Evolutionary conservation across 2,113 vertebrate species (phyloP).

Genomic region (Tetrax tetrax): DNA sequence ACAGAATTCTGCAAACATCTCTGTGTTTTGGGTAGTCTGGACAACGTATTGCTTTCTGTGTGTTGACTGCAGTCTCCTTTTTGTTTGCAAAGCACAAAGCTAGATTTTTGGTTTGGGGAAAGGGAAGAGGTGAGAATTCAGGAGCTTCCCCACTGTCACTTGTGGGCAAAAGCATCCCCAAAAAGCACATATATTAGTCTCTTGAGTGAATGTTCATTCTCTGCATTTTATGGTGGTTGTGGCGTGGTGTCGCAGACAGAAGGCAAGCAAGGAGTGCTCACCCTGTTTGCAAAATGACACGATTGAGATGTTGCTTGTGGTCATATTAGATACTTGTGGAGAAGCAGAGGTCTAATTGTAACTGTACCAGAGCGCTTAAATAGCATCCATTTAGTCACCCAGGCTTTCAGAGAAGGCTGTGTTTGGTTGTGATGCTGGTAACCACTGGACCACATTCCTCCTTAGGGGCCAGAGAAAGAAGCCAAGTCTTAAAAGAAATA

Average conservation of each 20-base stretch:
- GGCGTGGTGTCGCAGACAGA: neutral
- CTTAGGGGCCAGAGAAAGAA: constrained; percentile 44
- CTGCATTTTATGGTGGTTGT: neutral
- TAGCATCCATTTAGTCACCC: constrained; percentile 50
- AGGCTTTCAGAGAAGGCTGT: constrained; percentile 14
- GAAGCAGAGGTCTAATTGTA: constrained; percentile 52
- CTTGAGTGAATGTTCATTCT: neutral
- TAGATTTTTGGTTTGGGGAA: neutral
- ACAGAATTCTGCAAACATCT: neutral
- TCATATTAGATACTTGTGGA: constrained; percentile 50
- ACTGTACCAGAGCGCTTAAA: constrained; percentile 36
- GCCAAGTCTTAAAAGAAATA: constrained; percentile 42
- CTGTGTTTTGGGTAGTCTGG: constrained; percentile 36
- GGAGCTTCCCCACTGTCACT: neutral
- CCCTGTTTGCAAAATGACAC: neutral
- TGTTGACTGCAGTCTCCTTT: neutral
- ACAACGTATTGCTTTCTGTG: neutral
- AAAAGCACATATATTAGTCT: rapidly evolving
- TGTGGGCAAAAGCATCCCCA: neutral
- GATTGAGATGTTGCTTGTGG: constrained; percentile 42
- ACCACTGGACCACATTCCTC: constrained; percentile 55
- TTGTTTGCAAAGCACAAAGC: neutral
- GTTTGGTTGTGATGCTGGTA: constrained; percentile 49
- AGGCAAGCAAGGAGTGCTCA: neutral
- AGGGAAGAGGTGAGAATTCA: neutral